phyloP scores from a whole-genome alignment of 2,888 invertebrate species.

The Nemoura dubitans region DNA sequence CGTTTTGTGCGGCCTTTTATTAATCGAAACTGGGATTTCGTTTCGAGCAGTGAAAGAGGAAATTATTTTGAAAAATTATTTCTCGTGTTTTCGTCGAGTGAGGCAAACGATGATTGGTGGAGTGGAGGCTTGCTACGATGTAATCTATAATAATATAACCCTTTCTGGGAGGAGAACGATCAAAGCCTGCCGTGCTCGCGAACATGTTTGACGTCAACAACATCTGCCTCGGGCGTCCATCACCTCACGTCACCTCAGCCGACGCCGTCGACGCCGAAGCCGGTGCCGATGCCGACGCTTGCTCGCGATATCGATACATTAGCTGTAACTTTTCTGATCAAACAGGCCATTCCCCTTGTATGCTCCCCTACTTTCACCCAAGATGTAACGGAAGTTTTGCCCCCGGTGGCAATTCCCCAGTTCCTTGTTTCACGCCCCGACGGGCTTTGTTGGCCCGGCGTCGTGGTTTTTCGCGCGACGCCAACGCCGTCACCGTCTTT shows the following conservation, averaged over 20 bases:
- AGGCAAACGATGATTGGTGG: slow-evolving; percentile 32
- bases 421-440: background rate
- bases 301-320: slow-evolving; percentile 41
- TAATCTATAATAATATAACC: slow-evolving; percentile 24
- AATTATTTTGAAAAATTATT: slow-evolving; percentile 28
- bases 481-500: background rate
- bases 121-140: background rate
- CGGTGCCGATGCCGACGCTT: slow-evolving; percentile 17
- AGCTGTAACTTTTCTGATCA: slow-evolving; percentile 30
- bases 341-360: background rate
- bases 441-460: background rate
- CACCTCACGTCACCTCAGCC: slow-evolving; percentile 35
- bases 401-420: background rate
- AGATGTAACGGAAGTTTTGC: background rate
- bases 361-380: background rate
- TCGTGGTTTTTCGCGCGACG: slow-evolving; percentile 8
- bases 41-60: background rate
- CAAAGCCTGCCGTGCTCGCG: slow-evolving; percentile 26
- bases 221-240: slow-evolving; percentile 37
- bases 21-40: background rate
- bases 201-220: slow-evolving; percentile 38
- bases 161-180: slow-evolving; percentile 23
- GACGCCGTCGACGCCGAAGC: slow-evolving; percentile 3
- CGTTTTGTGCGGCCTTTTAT: background rate
- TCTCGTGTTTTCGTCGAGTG: slow-evolving; percentile 22